A percentile compares a stretch with the other conserved stretches of the same genome.
phyloP scores from a whole-genome alignment of 2,888 invertebrate species.

The Onchidella celtica region DNA sequence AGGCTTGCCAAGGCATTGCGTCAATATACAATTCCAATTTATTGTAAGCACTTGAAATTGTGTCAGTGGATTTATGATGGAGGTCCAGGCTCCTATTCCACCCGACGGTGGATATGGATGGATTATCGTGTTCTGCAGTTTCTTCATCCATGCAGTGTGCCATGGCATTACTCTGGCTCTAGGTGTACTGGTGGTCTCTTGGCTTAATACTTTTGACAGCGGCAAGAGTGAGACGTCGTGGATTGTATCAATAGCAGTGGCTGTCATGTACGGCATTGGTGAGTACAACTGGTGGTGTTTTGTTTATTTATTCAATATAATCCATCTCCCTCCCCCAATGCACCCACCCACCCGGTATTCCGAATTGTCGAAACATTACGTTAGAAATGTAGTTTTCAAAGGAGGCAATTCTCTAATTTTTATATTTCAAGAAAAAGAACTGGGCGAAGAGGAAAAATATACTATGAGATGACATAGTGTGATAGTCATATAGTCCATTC shows the following conservation, averaged over 20 bases:
- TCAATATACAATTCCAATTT: neutral
- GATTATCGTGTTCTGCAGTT: neutral
- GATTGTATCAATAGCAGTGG: constrained; percentile 1
- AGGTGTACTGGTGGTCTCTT: constrained; percentile 6
- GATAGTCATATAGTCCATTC: too few relatives aligned
- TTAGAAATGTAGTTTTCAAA: too few relatives aligned
- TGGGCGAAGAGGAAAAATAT: too few relatives aligned
- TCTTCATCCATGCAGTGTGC: neutral
- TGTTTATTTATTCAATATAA: too few relatives aligned
- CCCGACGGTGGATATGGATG: constrained; percentile 31
- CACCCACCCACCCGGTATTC: too few relatives aligned
- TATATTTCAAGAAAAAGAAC: too few relatives aligned
- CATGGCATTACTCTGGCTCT: neutral
- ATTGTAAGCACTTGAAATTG: neutral
- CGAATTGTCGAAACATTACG: too few relatives aligned
- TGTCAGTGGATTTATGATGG: neutral
- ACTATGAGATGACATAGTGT: too few relatives aligned
- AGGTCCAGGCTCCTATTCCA: neutral
- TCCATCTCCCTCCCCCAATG: too few relatives aligned
- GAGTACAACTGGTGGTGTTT: too few relatives aligned
- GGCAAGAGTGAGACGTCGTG: constrained; percentile 1
- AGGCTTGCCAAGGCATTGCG: neutral
- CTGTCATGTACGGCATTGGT: neutral
- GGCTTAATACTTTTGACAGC: neutral
- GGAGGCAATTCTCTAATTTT: too few relatives aligned